A percentile compares a stretch with the other conserved stretches of the same genome.
phyloP scores from a whole-genome alignment of 2,888 invertebrate species.

The Lithophane semibrunnea region DNA sequence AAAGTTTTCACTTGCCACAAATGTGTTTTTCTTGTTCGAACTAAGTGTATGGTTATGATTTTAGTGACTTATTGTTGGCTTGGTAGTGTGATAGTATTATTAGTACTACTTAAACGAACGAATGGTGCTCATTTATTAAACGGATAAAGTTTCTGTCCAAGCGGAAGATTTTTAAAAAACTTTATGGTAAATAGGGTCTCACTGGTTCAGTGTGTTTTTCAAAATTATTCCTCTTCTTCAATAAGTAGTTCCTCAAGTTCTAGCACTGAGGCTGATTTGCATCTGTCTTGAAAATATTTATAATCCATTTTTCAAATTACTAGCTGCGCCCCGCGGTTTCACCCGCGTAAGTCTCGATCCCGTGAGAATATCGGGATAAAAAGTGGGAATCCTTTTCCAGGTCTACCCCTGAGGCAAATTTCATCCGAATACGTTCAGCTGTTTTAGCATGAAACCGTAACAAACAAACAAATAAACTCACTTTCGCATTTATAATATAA shows the following conservation, averaged over 20 bases:
- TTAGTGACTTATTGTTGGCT: constrained; percentile 49
- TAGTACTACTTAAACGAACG: not conserved
- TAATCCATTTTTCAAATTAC: no score
- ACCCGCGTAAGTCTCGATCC: no score
- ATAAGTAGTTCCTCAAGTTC: not conserved
- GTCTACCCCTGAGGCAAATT: no score
- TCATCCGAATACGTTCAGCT: no score
- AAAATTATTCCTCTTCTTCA: not conserved
- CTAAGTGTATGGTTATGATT: constrained; percentile 63
- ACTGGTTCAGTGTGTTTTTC: not conserved
- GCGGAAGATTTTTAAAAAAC: not conserved
- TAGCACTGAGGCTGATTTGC: not conserved
- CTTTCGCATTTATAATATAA: no score
- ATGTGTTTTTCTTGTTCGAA: constrained; percentile 83
- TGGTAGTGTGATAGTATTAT: constrained; percentile 28
- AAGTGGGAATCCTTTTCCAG: no score
- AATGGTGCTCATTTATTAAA: constrained; percentile 26
- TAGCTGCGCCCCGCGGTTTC: no score
- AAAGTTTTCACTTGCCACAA: constrained; percentile 79
- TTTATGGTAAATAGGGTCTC: not conserved
- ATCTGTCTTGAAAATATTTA: not conserved
- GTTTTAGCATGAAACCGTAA: no score
- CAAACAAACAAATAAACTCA: no score
- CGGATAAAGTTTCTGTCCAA: not conserved
- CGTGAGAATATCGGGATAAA: no score